A percentile compares a stretch with the other conserved stretches of the same genome.
These are phyloP conservation scores for Salminus brasiliensis DNA, from an alignment of 2,113 vertebrate genomes.

Conservation along the genomic window DNA sequence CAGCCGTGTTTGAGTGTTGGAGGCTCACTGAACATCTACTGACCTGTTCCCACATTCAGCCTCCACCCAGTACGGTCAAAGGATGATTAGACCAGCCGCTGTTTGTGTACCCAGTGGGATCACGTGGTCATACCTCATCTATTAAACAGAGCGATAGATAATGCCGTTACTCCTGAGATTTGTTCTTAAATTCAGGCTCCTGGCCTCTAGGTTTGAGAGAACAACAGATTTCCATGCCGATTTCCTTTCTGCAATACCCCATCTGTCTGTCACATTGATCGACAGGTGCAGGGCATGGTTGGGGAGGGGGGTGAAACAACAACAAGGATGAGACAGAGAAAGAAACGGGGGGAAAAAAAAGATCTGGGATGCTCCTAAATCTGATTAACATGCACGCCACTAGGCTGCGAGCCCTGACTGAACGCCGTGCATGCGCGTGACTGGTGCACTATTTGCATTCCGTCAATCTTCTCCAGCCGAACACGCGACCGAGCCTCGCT, in stretches of 20 bases:
- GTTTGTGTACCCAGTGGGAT: too few relatives aligned
- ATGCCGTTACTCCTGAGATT: constrained; percentile 2
- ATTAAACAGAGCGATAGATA: constrained; percentile 18
- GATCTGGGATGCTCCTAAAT: constrained; percentile 37
- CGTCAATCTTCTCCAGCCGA: constrained; percentile 10
- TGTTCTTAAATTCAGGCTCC: constrained; percentile 7
- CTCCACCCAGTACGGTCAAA: not conserved
- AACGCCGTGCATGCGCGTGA: constrained; percentile 24
- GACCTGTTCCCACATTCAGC: not conserved
- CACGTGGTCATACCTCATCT: not conserved
- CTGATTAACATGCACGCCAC: constrained; percentile 57
- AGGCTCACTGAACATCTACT: not conserved
- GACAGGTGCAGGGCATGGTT: constrained; percentile 51
- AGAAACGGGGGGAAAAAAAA: constrained; percentile 30
- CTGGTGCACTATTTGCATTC: constrained; percentile 34
- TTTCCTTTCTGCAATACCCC: constrained; percentile 22
- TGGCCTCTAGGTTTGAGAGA: constrained; percentile 7
- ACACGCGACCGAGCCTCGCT: not conserved
- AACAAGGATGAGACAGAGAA: constrained; percentile 1
- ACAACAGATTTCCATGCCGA: constrained; percentile 28
- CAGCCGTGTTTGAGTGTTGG: not conserved
- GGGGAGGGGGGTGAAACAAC: constrained; percentile 4
- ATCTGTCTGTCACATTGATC: constrained; percentile 51
- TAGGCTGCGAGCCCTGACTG: constrained; percentile 33
- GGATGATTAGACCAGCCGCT: not conserved